Percentiles rank a stretch among this genome's conserved stretches.
phyloP scores from a whole-genome alignment of 2,113 vertebrate genomes.

The Solenodon paradoxus region DNA sequence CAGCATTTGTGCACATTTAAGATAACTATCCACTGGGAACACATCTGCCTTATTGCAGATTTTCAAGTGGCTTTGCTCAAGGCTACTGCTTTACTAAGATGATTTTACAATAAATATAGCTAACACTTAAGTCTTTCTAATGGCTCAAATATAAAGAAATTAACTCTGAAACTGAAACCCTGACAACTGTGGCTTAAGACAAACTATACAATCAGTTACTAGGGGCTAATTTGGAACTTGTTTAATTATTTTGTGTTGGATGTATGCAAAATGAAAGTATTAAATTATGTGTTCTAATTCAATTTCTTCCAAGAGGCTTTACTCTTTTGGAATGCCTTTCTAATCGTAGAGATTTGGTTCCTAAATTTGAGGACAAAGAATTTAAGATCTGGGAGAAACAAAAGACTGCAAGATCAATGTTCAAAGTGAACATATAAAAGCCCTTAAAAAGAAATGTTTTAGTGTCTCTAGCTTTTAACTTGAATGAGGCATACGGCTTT shows the following conservation, averaged over 20 bases:
- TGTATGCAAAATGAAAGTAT: neutral
- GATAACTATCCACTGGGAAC: neutral
- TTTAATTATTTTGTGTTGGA: neutral
- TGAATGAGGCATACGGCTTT: no score
- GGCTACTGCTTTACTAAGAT: neutral
- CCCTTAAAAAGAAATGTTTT: neutral
- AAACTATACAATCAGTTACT: neutral
- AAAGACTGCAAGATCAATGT: neutral
- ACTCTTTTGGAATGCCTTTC: no score
- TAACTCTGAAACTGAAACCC: neutral
- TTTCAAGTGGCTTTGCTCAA: slow-evolving; percentile 10
- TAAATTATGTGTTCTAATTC: neutral
- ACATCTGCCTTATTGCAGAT: neutral
- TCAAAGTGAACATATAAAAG: neutral
- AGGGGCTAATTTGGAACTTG: neutral
- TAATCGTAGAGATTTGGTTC: neutral
- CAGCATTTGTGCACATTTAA: neutral
- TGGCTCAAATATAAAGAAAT: neutral
- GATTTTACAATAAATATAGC: neutral
- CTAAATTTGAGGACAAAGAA: neutral
- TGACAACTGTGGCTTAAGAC: neutral
- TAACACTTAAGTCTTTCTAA: neutral
- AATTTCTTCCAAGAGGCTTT: neutral
- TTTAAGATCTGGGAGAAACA: neutral
- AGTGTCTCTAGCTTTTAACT: neutral